A percentile compares a stretch with the other conserved stretches of the same genome.
Evolutionary conservation across 2,113 vertebrate genomes (phyloP).

Genomic region (Pterocles burchelli): DNA sequence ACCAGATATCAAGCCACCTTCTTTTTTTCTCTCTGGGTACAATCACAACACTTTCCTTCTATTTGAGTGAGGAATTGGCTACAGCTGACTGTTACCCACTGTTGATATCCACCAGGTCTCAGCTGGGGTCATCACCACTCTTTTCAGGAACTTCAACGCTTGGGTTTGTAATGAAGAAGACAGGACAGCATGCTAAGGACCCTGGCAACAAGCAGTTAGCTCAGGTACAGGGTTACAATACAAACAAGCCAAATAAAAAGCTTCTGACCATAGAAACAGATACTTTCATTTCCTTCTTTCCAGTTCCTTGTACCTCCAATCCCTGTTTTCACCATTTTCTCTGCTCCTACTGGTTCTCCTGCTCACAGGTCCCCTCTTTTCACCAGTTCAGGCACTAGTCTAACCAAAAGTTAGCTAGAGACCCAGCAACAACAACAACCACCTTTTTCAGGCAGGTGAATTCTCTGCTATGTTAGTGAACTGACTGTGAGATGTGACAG

Average conservation of each 20-base stretch:
- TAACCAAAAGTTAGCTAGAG: not conserved
- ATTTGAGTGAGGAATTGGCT: not conserved
- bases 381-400: not conserved
- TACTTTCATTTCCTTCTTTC: not conserved
- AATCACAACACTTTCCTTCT: not conserved
- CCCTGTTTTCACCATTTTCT: not conserved
- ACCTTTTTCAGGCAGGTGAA: not conserved
- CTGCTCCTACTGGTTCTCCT: not conserved
- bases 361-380: not conserved
- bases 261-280: not conserved
- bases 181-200: not conserved
- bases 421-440: not conserved
- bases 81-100: not conserved
- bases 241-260: not conserved
- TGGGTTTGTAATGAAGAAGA: not conserved
- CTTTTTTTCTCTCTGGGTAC: accelerated
- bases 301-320: not conserved
- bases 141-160: not conserved
- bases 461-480: not conserved
- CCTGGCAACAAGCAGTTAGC: not conserved
- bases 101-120: not conserved
- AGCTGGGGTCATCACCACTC: not conserved
- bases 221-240: not conserved
- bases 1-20: accelerated
- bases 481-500: not conserved